Percentiles rank a stretch among this genome's conserved stretches.
Conservation (phyloP, 2,113 vertebrate species). For the Mixornis gularis region DNA sequence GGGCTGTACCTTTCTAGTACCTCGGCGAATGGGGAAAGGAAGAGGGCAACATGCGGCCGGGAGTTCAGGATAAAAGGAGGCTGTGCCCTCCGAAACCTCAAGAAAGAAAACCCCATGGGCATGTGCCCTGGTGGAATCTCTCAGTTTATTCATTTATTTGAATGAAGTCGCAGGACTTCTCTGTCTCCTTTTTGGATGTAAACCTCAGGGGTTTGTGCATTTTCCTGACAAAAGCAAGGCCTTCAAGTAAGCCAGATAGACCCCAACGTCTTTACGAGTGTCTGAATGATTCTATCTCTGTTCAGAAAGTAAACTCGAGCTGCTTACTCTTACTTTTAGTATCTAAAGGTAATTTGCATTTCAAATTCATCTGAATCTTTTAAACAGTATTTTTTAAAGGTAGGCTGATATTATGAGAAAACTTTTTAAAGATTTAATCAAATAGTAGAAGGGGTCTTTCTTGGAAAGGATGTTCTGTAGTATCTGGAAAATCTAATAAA, state of each 20-base stretch:
- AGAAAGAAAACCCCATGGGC: fast-evolving
- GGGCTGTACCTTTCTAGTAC: neutral
- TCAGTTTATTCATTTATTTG: fast-evolving
- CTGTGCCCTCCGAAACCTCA: fast-evolving
- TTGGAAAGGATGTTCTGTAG: neutral
- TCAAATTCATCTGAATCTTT: neutral
- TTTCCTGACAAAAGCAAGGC: neutral
- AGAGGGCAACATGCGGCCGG: fast-evolving
- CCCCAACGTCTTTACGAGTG: neutral
- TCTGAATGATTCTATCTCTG: neutral
- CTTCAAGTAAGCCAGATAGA: neutral
- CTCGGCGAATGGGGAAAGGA: neutral
- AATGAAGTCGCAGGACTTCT: neutral
- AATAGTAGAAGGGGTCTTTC: neutral
- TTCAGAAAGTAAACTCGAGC: neutral
- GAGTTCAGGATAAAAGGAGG: neutral
- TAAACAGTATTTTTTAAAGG: neutral
- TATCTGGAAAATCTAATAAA: neutral
- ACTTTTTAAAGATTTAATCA: neutral
- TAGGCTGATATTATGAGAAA: neutral
- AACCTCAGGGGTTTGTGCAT: fast-evolving
- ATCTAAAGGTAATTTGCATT: neutral
- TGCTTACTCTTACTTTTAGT: neutral
- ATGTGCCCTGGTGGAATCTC: too few relatives aligned
- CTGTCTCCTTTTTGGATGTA: neutral